phyloP scores from a whole-genome alignment of 2,113 vertebrate species.

The Ptilonorhynchus violaceus region DNA sequence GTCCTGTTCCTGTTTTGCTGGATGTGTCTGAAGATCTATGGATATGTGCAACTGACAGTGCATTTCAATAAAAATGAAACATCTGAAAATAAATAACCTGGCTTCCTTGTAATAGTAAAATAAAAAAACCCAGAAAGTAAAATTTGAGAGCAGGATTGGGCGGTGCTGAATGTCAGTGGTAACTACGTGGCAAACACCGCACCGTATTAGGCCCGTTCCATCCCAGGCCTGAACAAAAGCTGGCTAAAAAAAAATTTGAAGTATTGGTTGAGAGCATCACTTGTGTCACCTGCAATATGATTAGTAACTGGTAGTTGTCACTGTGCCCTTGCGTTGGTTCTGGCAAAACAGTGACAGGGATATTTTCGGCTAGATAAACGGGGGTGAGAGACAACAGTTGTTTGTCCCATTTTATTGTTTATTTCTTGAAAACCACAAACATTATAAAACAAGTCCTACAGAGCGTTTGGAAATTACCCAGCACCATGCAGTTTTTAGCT shows the following conservation, averaged over 20 bases:
- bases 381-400: constrained; percentile 49
- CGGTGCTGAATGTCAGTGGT: background rate
- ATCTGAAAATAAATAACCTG: background rate
- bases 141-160: background rate
- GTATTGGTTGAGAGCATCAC: background rate
- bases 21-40: background rate
- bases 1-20: background rate
- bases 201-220: rapidly evolving
- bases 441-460: constrained; percentile 63
- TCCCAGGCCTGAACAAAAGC: background rate
- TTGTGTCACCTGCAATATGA: background rate
- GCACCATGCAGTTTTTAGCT: constrained; percentile 49
- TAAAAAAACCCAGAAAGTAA: background rate
- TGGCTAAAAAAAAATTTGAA: background rate
- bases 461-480: constrained; percentile 68
- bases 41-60: background rate
- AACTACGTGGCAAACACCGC: rapidly evolving
- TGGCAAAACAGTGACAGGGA: background rate
- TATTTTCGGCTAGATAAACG: constrained; percentile 59
- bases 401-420: constrained; percentile 70
- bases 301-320: background rate
- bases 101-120: background rate
- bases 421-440: constrained; percentile 66
- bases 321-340: background rate
- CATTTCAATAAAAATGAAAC: background rate